phyloP scores from a whole-genome alignment of 2,113 vertebrate genomes.

The Semnornis frantzii region DNA sequence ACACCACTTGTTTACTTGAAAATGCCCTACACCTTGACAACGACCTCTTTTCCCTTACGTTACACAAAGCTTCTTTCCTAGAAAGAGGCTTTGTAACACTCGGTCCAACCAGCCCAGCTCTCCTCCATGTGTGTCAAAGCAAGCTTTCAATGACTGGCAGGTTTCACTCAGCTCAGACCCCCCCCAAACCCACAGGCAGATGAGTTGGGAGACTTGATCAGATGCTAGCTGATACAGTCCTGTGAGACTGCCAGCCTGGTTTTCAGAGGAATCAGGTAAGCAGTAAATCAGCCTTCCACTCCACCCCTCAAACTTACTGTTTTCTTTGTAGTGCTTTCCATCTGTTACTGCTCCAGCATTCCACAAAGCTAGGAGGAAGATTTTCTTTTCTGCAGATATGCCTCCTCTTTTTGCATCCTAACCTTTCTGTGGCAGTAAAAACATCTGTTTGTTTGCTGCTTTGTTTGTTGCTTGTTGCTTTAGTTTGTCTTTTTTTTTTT shows the following conservation, averaged over 20 bases:
- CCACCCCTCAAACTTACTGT: not conserved
- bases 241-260: not conserved
- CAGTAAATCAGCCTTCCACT: not conserved
- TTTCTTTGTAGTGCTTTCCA: not conserved
- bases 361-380: not conserved
- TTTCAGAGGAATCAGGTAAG: not conserved
- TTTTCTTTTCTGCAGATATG: not conserved
- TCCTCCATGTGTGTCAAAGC: not conserved
- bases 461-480: no score
- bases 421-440: not conserved
- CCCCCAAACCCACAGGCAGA: not conserved
- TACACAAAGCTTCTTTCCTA: constrained; percentile 63
- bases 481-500: not conserved
- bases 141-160: not conserved
- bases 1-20: constrained; percentile 24
- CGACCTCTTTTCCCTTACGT: constrained; percentile 37
- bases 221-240: not conserved
- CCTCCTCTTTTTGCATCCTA: not conserved
- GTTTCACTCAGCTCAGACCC: not conserved
- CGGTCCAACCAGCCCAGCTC: not conserved
- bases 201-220: not conserved
- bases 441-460: not conserved
- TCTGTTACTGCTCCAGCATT: not conserved
- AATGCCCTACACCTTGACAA: constrained; percentile 51
- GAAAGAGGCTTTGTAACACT: constrained; percentile 32